phyloP scores from a whole-genome alignment of 2,888 invertebrate species.

The Drosophila colorata region DNA sequence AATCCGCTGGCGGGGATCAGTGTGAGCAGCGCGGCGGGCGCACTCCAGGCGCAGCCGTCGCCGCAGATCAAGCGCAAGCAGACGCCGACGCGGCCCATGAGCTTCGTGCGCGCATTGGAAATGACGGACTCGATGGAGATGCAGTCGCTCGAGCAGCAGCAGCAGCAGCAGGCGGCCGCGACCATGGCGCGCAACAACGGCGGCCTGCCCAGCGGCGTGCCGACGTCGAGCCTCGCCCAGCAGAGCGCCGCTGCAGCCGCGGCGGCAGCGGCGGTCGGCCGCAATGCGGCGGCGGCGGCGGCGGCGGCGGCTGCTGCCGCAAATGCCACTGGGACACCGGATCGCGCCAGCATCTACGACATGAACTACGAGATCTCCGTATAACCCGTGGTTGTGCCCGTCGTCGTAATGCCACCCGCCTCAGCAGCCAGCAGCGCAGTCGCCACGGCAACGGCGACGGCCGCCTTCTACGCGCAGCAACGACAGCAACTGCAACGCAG shows the following conservation, averaged over 20 bases:
- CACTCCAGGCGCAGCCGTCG: slow-evolving; percentile 84
- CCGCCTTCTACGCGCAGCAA: slow-evolving; percentile 58
- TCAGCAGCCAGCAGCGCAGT: slow-evolving; percentile 35
- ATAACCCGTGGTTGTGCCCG: slow-evolving; percentile 87
- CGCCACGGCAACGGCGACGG: slow-evolving; percentile 35
- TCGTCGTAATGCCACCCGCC: slow-evolving; percentile 81
- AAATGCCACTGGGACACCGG: slow-evolving; percentile 88
- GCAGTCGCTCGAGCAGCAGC: slow-evolving; percentile 86
- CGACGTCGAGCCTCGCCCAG: slow-evolving; percentile 42
- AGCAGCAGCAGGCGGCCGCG: slow-evolving; percentile 55
- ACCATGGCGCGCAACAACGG: slow-evolving; percentile 78
- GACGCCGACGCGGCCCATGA: slow-evolving; percentile 90
- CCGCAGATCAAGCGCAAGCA: slow-evolving; percentile 88
- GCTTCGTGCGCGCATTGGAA: slow-evolving; percentile 94
- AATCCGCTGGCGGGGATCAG: slow-evolving; percentile 79
- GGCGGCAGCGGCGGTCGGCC: slow-evolving; percentile 39
- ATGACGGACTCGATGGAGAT: slow-evolving; percentile 96
- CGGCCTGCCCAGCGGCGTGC: slow-evolving; percentile 56
- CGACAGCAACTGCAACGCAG: slow-evolving; percentile 42
- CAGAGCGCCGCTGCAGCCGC: slow-evolving; percentile 51
- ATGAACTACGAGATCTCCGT: slow-evolving; percentile 98
- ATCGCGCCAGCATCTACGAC: slow-evolving; percentile 95
- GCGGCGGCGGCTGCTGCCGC: slow-evolving; percentile 36
- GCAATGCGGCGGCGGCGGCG: slow-evolving; percentile 47
- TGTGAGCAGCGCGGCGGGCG: slow-evolving; percentile 55